Evolutionary conservation across 2,113 vertebrate genomes (phyloP), one percentile per base, ranked within the genome.

Genomic region (Diadophis punctatus): DNA sequence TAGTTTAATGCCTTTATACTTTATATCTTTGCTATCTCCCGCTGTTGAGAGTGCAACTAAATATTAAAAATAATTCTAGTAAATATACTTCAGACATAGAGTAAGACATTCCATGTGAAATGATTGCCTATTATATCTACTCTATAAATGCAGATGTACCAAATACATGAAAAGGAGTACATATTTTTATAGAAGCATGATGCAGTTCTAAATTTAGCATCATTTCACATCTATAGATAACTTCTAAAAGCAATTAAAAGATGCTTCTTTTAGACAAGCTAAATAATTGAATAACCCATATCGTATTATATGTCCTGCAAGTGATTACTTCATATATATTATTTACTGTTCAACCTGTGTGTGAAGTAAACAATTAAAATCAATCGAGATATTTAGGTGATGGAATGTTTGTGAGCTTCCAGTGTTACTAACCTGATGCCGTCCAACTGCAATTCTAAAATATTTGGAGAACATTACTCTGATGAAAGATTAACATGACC

Each of bases 271-370:
- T 96, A 95, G 92, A 91, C 58, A 92, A 90, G 27, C 93, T 97
- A 95, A 96, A 95, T 97, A 96, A 97, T 96, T 97, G 49, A 97
- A 95, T 92, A 60, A n/a, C 93, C 96, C 96, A 94, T 91, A 91
- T 95, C 96, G 92, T 49, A 14, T 94, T 97, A 93, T 94, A 94
- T 96, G 92, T 95, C 95, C 93, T 92, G 94, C 92, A 96, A 96
- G 93, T 93, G 94, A 95, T 95, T 95, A 96, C 94, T 97, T 93
- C 95, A 52, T 91, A 91, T 96, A 95, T 96, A 96, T 95, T 97
- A 96, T 97, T 97, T 95, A 97, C 95, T 95, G 96, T 93, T 96
- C 94, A 94, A 93, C 90, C 94, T 92, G 88, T 88, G 90, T 94
- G 88, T 49, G 52, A 93, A 95, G 94, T 86, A 22, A 46, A 91